These are phyloP conservation scores for Nyctibius grandis DNA, from an alignment of 2,797 vertebrate genomes.

Conservation along the genomic window DNA sequence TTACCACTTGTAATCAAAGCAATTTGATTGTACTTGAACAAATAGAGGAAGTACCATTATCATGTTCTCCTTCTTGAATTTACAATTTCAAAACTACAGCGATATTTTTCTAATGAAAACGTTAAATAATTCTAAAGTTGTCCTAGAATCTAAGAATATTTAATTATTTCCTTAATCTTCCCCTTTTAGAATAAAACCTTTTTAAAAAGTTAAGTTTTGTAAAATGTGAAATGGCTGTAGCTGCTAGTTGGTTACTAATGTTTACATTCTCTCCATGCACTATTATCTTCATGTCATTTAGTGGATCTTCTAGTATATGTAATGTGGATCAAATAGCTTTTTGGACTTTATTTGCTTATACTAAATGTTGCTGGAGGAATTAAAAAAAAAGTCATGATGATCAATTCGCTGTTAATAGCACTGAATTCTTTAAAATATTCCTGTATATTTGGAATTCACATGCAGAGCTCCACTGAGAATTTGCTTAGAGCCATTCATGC, in stretches of 20 bases:
- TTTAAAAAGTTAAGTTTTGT: background rate
- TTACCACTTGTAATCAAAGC: background rate
- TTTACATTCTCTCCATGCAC: background rate
- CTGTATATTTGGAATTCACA: background rate
- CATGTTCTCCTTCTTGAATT: background rate
- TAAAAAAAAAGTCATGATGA: background rate
- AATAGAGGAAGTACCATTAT: background rate
- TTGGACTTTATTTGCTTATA: background rate
- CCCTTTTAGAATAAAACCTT: background rate
- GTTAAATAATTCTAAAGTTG: background rate
- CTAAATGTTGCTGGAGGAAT: background rate
- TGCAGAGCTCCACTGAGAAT: background rate
- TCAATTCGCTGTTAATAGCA: background rate
- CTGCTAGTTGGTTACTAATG: background rate
- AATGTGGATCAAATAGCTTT: background rate
- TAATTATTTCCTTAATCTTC: background rate
- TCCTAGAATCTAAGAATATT: background rate
- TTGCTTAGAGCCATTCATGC: conserved; percentile 43
- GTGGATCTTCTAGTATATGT: background rate
- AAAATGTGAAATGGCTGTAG: background rate
- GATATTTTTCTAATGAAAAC: background rate
- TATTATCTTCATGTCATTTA: background rate
- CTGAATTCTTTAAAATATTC: background rate
- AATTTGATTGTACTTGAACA: background rate
- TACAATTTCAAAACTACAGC: background rate